Base-by-base conservation (phyloP, 2,113 vertebrate species). In the Plestiodon gilberti region DNA sequence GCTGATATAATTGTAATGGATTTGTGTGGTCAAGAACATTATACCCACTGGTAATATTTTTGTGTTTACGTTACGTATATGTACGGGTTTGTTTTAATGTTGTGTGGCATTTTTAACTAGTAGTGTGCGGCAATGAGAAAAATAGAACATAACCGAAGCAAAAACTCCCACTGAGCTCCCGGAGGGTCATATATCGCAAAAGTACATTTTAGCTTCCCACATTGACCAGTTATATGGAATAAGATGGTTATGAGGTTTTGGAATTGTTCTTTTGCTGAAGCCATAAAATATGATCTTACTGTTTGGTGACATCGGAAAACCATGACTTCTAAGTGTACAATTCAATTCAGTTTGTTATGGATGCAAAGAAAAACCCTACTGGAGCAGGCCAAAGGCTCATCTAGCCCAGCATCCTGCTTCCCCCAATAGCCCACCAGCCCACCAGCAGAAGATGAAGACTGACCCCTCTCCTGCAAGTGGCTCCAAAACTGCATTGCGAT, bases 1-100 rank as follows among this genome's bases (percentile, higher is more conserved):
- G 90, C 94, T 95, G 91, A 86, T 92, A 91, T 93, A 93, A 94
- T 92, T 90, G 93, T 88, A 92, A 84, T 82, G 82, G 89, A 92
- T 95, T 94, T 95, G 84, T 88, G 76, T 55, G 88, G 90, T 90
- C 80, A 78, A 87, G 80, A 93, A 86, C 70, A 87, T 79, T 40
- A 59, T 94, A 93, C 87, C 88, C 84, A 69, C 83, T 1, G 86
- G 78, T 85, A 93, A 83, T 62, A 35, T 87, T 81, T 25, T 67
- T 85, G 64, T 67, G 55, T 77, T 89, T 55, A 30, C 59, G 13
- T 83, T 61, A 70, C 65, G 73, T 93, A 35, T 61, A n/a, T 35
- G 55, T 40, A 71, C 70, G 33, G 25, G 23, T 73, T 82, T 52
- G n/a, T 59, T 83, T 74, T 30, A 57, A 40, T 71, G 52, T 86